Evolutionary conservation across 2,113 vertebrate species (phyloP).

Genomic region (Brachyhypopomus gauderio): DNA sequence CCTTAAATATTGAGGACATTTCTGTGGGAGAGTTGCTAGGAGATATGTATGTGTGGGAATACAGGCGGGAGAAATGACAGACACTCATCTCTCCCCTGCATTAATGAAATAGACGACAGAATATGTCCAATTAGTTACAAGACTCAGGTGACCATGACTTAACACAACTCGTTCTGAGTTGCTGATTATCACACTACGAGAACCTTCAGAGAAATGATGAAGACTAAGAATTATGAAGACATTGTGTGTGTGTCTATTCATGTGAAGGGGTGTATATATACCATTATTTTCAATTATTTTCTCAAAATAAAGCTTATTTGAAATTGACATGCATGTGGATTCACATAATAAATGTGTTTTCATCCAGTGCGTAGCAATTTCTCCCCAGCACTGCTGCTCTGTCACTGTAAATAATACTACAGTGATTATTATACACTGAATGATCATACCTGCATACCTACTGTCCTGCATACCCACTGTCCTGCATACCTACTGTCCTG

Average conservation of each 20-base stretch:
- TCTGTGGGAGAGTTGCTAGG: constrained; percentile 15
- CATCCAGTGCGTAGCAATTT: neutral
- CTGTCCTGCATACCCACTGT: too few relatives aligned
- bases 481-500: too few relatives aligned
- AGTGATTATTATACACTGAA: too few relatives aligned
- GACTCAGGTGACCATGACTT: neutral
- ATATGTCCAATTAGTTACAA: constrained; percentile 5
- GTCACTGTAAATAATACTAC: constrained; percentile 9
- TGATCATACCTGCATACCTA: too few relatives aligned
- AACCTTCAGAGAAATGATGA: neutral
- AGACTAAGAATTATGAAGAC: neutral
- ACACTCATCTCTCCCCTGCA: constrained; percentile 17
- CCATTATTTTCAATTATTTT: neutral
- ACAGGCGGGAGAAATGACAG: neutral
- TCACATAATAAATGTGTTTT: neutral
- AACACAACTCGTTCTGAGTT: neutral
- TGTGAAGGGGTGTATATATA: neutral
- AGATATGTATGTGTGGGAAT: constrained; percentile 28
- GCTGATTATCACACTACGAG: neutral
- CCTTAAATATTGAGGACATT: constrained; percentile 31
- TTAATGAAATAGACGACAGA: constrained; percentile 26
- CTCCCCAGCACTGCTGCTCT: constrained; percentile 15
- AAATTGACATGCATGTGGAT: neutral
- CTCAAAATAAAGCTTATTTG: neutral
- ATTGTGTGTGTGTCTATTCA: neutral